Evolutionary conservation across 2,888 invertebrate genomes (phyloP), one percentile per base, ranked within the genome.

Genomic region (Drepanosiphum platanoidis): DNA sequence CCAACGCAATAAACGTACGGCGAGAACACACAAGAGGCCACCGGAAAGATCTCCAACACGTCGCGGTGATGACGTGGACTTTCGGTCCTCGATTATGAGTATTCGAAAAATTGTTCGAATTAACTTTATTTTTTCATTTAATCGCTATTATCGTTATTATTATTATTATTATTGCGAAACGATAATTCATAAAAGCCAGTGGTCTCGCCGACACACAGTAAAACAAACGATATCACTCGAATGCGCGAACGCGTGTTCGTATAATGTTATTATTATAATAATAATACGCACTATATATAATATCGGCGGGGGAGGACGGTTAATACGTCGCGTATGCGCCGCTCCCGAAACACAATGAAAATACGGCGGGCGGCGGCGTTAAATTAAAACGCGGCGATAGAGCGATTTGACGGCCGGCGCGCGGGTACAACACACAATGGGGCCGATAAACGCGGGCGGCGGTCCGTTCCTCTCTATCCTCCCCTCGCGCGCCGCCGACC

Each of bases 371-470:
- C 36, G 58, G 39, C 9, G 58, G 61, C 81, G 39, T 82, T 82
- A 71, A 82, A 82, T 82, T 82, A 82, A 71, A 82, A 82, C 42
- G 5, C 18, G 81, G 39, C 71, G 27, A 70, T 71, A 11, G 68
- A 46, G 79, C 78, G 79, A 66, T 68, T 70, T 81, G 71, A 81
- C 70, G 81, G 46, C 66, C 64, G 66, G 8, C 39, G 77, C 34
- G 32, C 30, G 36, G n/a, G 52, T 15, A 52, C 52, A 22, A 18
- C 52, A 46, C 27, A 68, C 52, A 77, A 77, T 61, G 52, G 75
- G 22, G 34, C 74, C 52, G 74, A 74, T 74, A 74, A 74, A 52
- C 74, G 77, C 61, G 58, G n/a, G 22, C 74, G 46, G 32, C 74
- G 70, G 34, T 70, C 34, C 42, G 7, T 42, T 42, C 42, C 13